phyloP scores from a whole-genome alignment of 2,888 invertebrate genomes.

The Laspeyria flexula region DNA sequence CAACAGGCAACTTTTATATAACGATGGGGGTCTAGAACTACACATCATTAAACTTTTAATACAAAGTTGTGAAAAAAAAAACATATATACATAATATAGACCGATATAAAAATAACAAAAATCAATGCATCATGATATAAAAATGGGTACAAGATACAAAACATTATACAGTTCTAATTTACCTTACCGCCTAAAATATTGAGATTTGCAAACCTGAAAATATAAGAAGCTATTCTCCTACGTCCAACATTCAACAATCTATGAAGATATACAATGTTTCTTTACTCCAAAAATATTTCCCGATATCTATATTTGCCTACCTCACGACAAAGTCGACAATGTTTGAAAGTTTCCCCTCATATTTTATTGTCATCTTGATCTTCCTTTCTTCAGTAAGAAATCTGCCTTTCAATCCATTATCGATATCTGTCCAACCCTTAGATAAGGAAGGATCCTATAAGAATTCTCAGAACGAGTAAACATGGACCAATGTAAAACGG shows the following conservation, averaged over 20 bases:
- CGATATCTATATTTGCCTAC: neutral
- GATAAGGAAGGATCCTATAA: conserved; percentile 24
- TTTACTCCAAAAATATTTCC: neutral
- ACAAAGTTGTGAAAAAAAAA: too few species aligned
- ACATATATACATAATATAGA: too few species aligned
- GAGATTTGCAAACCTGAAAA: too few species aligned
- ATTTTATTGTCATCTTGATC: conserved; percentile 22
- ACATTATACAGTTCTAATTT: too few species aligned
- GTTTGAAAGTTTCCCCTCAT: conserved; percentile 14
- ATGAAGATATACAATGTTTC: neutral
- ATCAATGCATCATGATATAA: too few species aligned
- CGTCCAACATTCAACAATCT: neutral
- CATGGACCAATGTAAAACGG: conserved; percentile 17
- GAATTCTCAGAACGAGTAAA: conserved; percentile 26
- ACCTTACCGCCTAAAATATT: too few species aligned
- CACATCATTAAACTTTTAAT: too few species aligned
- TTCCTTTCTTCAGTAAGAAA: conserved; percentile 10
- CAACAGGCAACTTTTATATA: too few species aligned
- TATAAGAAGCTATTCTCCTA: too few species aligned
- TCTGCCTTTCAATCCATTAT: conserved; percentile 23
- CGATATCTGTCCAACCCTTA: conserved; percentile 24
- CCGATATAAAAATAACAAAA: too few species aligned
- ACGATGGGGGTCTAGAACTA: too few species aligned
- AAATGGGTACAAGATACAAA: too few species aligned
- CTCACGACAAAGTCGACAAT: neutral